These are phyloP conservation scores for Ceratina australensis DNA, from an alignment of 1,140 invertebrate species.

Conservation along the genomic window DNA sequence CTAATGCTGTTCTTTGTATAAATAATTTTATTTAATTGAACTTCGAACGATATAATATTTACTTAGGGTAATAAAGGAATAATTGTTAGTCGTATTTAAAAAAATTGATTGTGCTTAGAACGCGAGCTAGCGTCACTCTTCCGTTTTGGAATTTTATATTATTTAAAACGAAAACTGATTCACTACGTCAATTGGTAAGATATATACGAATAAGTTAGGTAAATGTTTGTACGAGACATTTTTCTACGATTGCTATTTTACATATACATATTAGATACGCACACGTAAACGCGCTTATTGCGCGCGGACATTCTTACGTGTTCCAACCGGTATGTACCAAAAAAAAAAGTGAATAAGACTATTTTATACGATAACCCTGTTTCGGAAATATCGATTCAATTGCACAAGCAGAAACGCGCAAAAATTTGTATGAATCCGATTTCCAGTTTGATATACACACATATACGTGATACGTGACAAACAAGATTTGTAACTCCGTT, in stretches of 20 bases:
- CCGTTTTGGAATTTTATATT: background rate
- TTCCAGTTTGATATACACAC: background rate
- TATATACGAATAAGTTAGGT: slow-evolving; percentile 21
- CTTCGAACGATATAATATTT: slow-evolving; percentile 16
- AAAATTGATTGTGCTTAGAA: background rate
- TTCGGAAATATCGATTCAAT: slow-evolving; percentile 2
- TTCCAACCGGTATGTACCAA: slow-evolving; percentile 3
- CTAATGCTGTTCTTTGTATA: slow-evolving; percentile 26
- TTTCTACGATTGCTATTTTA: slow-evolving; percentile 48
- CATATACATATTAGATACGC: slow-evolving; percentile 9
- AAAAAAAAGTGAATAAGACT: slow-evolving; percentile 11
- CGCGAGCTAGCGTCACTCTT: background rate
- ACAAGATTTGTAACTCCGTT: background rate
- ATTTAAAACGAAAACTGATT: slow-evolving; percentile 1
- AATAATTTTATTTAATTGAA: slow-evolving; percentile 4
- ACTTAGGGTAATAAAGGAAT: background rate
- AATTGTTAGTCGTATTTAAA: background rate
- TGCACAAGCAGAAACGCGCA: slow-evolving; percentile 1
- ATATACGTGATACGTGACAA: background rate
- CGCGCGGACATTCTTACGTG: background rate
- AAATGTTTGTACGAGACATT: slow-evolving; percentile 43
- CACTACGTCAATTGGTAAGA: slow-evolving; percentile 20
- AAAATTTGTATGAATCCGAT: slow-evolving; percentile 7
- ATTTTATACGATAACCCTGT: slow-evolving; percentile 10
- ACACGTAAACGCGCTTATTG: background rate